Evolutionary conservation across 2,888 invertebrate species (phyloP).

Genomic region (Himalopsyche anomala): DNA sequence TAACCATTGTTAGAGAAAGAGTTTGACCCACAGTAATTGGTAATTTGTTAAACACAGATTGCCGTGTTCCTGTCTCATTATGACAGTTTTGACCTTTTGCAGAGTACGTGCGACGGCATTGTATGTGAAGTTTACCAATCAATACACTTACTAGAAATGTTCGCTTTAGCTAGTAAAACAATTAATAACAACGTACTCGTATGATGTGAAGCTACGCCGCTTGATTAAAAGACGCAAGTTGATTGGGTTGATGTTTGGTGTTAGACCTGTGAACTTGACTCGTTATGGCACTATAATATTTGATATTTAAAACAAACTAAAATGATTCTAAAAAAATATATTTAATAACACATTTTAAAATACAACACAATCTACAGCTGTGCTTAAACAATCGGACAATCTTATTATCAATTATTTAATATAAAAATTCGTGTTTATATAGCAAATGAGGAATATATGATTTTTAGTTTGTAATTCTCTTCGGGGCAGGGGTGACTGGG

Average conservation of each 20-base stretch:
- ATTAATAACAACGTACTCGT: neutral
- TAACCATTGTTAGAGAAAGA: neutral
- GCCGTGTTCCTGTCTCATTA: neutral
- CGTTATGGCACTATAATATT: too few species aligned
- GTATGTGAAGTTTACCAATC: neutral
- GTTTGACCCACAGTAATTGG: constrained; percentile 14
- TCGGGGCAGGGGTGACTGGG: too few species aligned
- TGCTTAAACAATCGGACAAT: too few species aligned
- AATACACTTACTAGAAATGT: neutral
- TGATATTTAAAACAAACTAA: too few species aligned
- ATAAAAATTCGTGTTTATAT: too few species aligned
- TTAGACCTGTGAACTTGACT: neutral
- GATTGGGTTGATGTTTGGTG: neutral
- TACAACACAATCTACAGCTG: too few species aligned
- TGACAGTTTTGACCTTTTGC: constrained; percentile 18
- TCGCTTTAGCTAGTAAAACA: neutral
- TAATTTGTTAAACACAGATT: constrained; percentile 7
- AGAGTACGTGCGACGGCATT: neutral
- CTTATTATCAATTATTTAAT: too few species aligned
- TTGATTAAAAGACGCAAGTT: neutral
- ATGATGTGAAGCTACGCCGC: neutral
- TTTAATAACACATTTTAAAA: too few species aligned
- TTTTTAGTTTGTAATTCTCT: too few species aligned
- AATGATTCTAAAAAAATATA: too few species aligned
- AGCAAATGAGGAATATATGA: too few species aligned